phyloP scores from a whole-genome alignment of 2,888 invertebrate species.

The Rhamphomyia laevipes region DNA sequence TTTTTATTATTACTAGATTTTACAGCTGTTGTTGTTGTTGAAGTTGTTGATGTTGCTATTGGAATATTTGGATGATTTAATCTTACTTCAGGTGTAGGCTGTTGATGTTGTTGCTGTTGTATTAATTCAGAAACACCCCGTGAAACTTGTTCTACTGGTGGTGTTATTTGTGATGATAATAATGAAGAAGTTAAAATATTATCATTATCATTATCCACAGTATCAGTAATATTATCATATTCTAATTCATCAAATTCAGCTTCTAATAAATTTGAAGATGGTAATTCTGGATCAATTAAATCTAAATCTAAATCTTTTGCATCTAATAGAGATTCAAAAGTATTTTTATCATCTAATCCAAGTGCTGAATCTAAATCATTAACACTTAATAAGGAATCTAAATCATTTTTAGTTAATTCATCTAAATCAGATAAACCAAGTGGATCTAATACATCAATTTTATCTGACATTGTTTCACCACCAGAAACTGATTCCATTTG shows the following conservation, averaged over 20 bases:
- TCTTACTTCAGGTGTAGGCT: neutral
- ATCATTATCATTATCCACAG: slow-evolving; percentile 22
- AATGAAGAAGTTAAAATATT: slow-evolving; percentile 19
- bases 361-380: slow-evolving; percentile 42
- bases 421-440: slow-evolving; percentile 29
- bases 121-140: too few species aligned
- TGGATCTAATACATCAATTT: slow-evolving; percentile 6
- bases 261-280: slow-evolving; percentile 24
- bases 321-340: slow-evolving; percentile 34
- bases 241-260: neutral
- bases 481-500: neutral
- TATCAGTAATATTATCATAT: neutral
- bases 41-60: slow-evolving; percentile 14
- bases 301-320: slow-evolving; percentile 37
- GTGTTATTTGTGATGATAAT: slow-evolving; percentile 9
- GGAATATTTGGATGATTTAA: neutral
- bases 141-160: too few species aligned
- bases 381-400: slow-evolving; percentile 53
- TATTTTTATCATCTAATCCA: slow-evolving; percentile 34
- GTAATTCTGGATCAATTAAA: slow-evolving; percentile 38
- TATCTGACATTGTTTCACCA: too few species aligned
- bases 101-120: slow-evolving; percentile 4
- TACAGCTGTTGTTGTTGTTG: slow-evolving; percentile 12
- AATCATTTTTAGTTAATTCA: slow-evolving; percentile 40
- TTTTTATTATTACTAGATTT: neutral